Conservation (phyloP, 2,797 vertebrate species). For the Benthosema pterotum region DNA sequence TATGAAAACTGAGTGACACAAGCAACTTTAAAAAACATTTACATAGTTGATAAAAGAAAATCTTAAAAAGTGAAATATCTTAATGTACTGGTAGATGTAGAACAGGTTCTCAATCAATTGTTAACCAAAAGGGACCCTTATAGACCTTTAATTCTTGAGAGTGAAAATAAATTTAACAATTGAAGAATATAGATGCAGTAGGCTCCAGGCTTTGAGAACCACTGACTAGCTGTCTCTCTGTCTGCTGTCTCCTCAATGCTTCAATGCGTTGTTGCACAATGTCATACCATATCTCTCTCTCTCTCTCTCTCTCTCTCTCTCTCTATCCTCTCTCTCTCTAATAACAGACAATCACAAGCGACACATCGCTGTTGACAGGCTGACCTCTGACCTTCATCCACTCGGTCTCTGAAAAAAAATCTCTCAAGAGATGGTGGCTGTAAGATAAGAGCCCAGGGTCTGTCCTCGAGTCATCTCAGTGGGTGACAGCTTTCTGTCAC, state of each 20-base stretch:
- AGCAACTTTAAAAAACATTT: too few species aligned
- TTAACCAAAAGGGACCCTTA: too few species aligned
- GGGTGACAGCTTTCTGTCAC: slow-evolving; percentile 9
- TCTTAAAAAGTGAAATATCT: too few species aligned
- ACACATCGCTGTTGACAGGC: not conserved
- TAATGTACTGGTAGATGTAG: too few species aligned
- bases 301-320: slow-evolving; percentile 21
- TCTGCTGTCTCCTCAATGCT: slow-evolving; percentile 6
- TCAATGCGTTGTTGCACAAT: slow-evolving; percentile 10
- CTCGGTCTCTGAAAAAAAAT: not conserved
- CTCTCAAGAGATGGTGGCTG: not conserved
- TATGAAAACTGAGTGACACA: too few species aligned
- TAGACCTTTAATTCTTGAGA: too few species aligned
- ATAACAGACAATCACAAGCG: not conserved
- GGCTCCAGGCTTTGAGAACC: not conserved
- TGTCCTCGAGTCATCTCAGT: not conserved
- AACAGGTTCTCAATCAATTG: too few species aligned
- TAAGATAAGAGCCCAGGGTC: too few species aligned
- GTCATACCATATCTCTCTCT: not conserved
- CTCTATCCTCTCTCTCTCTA: not conserved
- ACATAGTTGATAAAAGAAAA: too few species aligned
- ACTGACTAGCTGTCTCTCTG: slow-evolving; percentile 36
- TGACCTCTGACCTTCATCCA: not conserved
- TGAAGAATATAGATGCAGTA: too few species aligned
- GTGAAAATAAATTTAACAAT: too few species aligned